Evolutionary conservation across 2,797 vertebrate genomes (phyloP), one percentile per base, ranked within the genome.

Genomic region (Sebastes cheni): DNA sequence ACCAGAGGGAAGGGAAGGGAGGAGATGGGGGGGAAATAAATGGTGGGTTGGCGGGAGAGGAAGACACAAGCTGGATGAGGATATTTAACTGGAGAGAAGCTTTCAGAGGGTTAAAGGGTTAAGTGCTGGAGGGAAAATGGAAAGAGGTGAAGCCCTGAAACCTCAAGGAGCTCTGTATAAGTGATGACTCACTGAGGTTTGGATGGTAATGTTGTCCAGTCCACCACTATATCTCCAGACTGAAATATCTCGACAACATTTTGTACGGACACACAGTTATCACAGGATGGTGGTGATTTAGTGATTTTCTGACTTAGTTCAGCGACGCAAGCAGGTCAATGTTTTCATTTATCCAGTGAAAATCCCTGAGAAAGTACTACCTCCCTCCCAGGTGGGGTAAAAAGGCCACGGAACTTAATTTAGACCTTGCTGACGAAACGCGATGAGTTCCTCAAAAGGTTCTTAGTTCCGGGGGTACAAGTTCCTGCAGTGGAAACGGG

Each of bases 381-480:
- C 39, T 42, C 39, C 39, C 39, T 14, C 13, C 13, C 5, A 42
- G 39, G 39, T 6, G 39, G 39, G 39, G 39, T 42, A 42, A 42
- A 42, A 42, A 42, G 39, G 13, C 13, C 13, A 14, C 39, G 5
- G 39, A 42, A 42, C 39, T 42, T 16, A 42, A 42, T 42, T 42
- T 42, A 42, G 39, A 42, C 39, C 0, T 0, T 42, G 39, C 39
- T 42, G 39, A 42, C 39, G 39, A 42, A 42, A 42, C 39, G 1
- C 13, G 13, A 14, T 14, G 39, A 42, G 39, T 42, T 42, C 39
- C 39, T 42, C 39, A 42, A 42, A 42, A 14, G 39, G 13, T 42
- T 42, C 39, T 42, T 42, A 14, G 39, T 42, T 42, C 39, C 39
- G 1, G 39, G 39, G 13, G 13, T 36, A 6, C 13, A 42, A 42